Evolutionary conservation across 2,888 invertebrate species (phyloP).

Genomic region (Cloeon dipterum): DNA sequence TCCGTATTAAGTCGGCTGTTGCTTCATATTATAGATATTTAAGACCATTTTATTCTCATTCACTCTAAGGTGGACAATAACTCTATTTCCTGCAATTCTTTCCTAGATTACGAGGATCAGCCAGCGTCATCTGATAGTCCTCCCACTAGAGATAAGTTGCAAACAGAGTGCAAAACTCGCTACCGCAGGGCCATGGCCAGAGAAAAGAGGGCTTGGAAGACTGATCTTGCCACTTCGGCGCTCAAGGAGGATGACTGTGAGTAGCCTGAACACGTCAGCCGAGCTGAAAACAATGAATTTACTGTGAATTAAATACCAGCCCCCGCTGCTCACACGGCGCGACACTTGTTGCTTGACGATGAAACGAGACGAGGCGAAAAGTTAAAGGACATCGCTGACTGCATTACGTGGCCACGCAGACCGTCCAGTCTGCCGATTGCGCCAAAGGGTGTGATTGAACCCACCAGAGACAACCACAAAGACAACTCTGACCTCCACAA

Average conservation of each 20-base stretch:
- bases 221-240: not conserved
- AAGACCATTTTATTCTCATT: too few relatives aligned
- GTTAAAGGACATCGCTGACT: slow-evolving; percentile 61
- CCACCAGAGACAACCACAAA: slow-evolving; percentile 10
- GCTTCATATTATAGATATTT: too few relatives aligned
- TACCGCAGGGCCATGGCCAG: slow-evolving; percentile 13
- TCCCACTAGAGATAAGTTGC: slow-evolving; percentile 54
- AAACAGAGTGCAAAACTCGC: slow-evolving; percentile 12
- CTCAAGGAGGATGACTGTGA: not conserved
- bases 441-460: slow-evolving; percentile 8
- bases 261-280: too few relatives aligned
- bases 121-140: slow-evolving; percentile 56
- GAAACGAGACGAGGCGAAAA: slow-evolving; percentile 40
- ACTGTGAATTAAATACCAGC: not conserved
- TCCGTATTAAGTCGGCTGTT: too few relatives aligned
- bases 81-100: too few relatives aligned
- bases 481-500: not conserved
- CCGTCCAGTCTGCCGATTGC: not conserved
- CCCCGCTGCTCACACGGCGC: not conserved
- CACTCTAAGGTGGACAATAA: too few relatives aligned
- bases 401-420: slow-evolving; percentile 42
- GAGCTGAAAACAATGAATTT: not conserved
- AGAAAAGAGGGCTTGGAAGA: slow-evolving; percentile 10
- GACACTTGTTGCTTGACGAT: slow-evolving; percentile 9
- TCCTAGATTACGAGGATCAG: slow-evolving; percentile 33